phyloP scores from a whole-genome alignment of 2,113 vertebrate genomes.

The Podarcis cretensis region DNA sequence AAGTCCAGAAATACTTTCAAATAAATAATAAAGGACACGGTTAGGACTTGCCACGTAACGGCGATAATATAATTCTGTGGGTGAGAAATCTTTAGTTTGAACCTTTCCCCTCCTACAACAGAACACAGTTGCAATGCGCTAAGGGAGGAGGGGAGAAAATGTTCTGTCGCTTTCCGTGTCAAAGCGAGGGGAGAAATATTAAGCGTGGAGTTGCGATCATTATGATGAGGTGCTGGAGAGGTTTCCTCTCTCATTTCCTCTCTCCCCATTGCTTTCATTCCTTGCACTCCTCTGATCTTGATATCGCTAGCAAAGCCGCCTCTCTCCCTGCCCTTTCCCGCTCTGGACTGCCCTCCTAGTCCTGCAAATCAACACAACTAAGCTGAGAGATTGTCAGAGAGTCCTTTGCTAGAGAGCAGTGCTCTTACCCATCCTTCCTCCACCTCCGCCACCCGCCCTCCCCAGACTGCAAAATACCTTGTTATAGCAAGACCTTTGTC shows the following conservation, averaged over 20 bases:
- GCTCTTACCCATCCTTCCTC: constrained; percentile 36
- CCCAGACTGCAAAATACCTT: neutral
- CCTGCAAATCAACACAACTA: constrained; percentile 38
- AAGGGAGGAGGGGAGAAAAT: neutral
- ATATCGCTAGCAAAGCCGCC: constrained; percentile 22
- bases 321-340: constrained; percentile 14
- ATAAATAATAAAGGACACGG: constrained; percentile 6
- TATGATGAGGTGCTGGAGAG: neutral
- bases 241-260: constrained; percentile 32
- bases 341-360: constrained; percentile 3
- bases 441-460: neutral
- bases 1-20: too few relatives aligned
- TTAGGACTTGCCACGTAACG: neutral
- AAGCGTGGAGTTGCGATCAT: constrained; percentile 7
- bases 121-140: neutral
- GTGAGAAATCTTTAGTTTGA: neutral
- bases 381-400: constrained; percentile 41
- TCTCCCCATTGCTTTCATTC: constrained; percentile 29
- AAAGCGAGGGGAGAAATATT: neutral
- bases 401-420: constrained; percentile 35
- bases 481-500: neutral
- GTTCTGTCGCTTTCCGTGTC: neutral
- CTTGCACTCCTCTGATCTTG: constrained; percentile 29
- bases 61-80: neutral
- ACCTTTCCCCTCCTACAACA: neutral